These are phyloP conservation scores for Ditula angustiorana DNA, from an alignment of 2,888 invertebrate genomes.

Conservation along the genomic window DNA sequence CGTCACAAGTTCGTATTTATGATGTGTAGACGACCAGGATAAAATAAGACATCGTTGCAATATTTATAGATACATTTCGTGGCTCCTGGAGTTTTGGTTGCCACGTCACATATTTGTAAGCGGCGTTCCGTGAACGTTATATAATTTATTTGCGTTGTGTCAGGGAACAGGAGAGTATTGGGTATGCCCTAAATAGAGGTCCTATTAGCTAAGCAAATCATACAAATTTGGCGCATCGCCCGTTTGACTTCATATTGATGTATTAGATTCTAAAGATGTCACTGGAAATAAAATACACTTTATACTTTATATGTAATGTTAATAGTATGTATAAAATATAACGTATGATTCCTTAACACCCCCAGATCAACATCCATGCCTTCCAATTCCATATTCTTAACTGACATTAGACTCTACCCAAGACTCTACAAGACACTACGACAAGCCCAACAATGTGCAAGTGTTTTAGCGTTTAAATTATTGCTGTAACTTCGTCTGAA, in stretches of 20 bases:
- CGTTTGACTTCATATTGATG: not conserved
- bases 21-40: constrained; percentile 24
- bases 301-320: too few relatives aligned
- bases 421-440: too few relatives aligned
- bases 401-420: too few relatives aligned
- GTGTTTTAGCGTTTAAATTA: too few relatives aligned
- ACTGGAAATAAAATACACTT: too few relatives aligned
- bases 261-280: not conserved
- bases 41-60: constrained; percentile 3
- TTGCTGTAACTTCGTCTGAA: too few relatives aligned
- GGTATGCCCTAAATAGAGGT: not conserved
- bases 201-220: not conserved
- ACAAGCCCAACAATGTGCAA: too few relatives aligned
- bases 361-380: too few relatives aligned
- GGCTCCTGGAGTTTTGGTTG: not conserved
- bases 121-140: not conserved
- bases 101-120: not conserved
- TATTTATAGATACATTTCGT: not conserved
- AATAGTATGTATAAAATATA: too few relatives aligned
- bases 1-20: constrained; percentile 57
- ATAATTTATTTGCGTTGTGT: not conserved
- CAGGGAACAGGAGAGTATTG: not conserved
- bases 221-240: not conserved
- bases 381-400: too few relatives aligned
- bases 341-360: too few relatives aligned